Evolutionary conservation across 1,140 invertebrate genomes (phyloP).

Genomic region (Drosophila kanapiae): DNA sequence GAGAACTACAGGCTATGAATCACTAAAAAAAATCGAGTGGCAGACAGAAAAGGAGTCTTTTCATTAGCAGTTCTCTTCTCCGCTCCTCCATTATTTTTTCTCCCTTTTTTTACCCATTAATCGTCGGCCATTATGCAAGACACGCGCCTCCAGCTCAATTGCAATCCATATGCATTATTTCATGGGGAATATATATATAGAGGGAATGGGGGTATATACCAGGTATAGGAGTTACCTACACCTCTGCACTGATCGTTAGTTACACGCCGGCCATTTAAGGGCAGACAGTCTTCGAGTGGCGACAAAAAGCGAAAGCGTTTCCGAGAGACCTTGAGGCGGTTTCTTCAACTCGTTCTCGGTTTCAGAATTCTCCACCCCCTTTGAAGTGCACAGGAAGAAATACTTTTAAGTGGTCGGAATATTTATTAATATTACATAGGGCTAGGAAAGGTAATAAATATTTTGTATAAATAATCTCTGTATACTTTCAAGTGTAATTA

Average conservation of each 20-base stretch:
- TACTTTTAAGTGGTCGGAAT: too few species aligned
- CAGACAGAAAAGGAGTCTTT: slow-evolving; percentile 57
- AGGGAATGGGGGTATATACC: not conserved
- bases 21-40: slow-evolving; percentile 20
- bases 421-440: not conserved
- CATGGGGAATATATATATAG: not conserved
- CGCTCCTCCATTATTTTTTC: slow-evolving; percentile 2
- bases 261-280: slow-evolving; percentile 50
- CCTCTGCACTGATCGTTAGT: slow-evolving; percentile 49
- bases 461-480: too few species aligned
- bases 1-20: slow-evolving; percentile 49
- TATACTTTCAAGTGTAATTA: not conserved
- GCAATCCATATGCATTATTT: slow-evolving; percentile 65
- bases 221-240: slow-evolving; percentile 36
- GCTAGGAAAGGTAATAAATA: not conserved
- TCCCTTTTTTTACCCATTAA: slow-evolving; percentile 54
- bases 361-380: slow-evolving; percentile 32
- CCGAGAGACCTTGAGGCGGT: slow-evolving; percentile 74
- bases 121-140: slow-evolving; percentile 77
- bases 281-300: slow-evolving; percentile 45
- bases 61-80: slow-evolving; percentile 44
- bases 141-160: slow-evolving; percentile 70
- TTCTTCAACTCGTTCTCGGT: slow-evolving; percentile 75
- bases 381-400: not conserved
- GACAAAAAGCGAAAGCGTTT: slow-evolving; percentile 80